Base-by-base conservation (phyloP, 2,888 invertebrate species). In the Drosophila neutralis region DNA sequence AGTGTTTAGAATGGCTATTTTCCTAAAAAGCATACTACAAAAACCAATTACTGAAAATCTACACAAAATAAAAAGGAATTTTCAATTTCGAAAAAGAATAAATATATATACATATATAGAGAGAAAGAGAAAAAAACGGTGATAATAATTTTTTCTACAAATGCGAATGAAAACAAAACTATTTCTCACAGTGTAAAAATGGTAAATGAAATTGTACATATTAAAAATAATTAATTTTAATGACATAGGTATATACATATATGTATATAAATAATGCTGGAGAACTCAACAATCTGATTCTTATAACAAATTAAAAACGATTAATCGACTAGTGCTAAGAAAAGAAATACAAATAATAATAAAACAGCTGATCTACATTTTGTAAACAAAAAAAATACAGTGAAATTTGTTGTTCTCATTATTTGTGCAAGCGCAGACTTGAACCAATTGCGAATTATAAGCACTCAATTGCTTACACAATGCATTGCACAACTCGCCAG, bases 101-200 rank as follows among this genome's bases (percentile, higher is more conserved):
- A 64, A 66, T 24, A 45, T 45, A 45, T 45, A 45, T 24, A 24
- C 24, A n/a, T n/a, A 6, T 45, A 24, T 45, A 24, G 53, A 33
- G 53, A 63, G 69, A 51, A 51, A 51, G 36, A 59, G 68, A 68
- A 69, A 69, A 73, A 69, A 81, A 87, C 72, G 79, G 87, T 86
- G 89, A 89, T 86, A 89, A 86, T 84, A 86, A 86, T 78, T 84
- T 86, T 88, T 86, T 89, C 84, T 86, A 89, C 78, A 51, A 72
- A 65, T 7, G n/a, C 64, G 15, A 48, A 48, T 36, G 63, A 68
- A 62, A 56, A 33, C 65, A 51, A 66, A 76, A 65, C 69, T 71
- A 67, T 88, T 73, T 80, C 78, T 68, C 71, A 71, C 62, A 79
- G 58, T 76, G 78, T 82, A 82, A 66, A 74, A 73, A 57, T 59